Conservation (phyloP, 2,113 vertebrate species). For the Falco punctatus region DNA sequence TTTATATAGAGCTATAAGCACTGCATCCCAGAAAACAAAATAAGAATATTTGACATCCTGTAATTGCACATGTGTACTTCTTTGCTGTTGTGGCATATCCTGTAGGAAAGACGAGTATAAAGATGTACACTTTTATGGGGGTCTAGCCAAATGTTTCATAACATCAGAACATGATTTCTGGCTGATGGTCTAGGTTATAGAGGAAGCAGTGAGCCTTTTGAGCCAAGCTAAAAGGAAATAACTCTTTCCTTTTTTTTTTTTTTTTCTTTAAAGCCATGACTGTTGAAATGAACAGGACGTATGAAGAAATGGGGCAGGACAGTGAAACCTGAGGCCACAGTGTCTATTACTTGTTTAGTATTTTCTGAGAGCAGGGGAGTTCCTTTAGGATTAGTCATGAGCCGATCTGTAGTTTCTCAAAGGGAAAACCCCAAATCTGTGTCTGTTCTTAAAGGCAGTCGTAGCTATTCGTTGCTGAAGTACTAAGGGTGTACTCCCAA, state of each 20-base stretch:
- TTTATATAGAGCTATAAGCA: neutral
- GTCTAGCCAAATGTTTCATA: neutral
- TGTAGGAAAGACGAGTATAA: neutral
- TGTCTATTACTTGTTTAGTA: neutral
- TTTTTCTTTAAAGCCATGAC: neutral
- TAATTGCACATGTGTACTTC: neutral
- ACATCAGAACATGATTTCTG: neutral
- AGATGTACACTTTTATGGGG: neutral
- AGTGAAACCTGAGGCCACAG: neutral
- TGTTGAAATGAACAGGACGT: neutral
- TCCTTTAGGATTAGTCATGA: neutral
- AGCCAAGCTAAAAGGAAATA: slow-evolving; percentile 36
- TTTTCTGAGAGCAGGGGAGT: neutral
- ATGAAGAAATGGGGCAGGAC: neutral
- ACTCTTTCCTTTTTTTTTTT: neutral
- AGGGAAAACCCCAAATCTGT: neutral
- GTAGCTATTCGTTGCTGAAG: neutral
- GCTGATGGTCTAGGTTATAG: neutral
- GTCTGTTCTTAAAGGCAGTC: neutral
- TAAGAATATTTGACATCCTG: neutral
- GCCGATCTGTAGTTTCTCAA: neutral
- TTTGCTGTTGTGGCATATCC: neutral
- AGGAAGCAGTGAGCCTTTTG: neutral
- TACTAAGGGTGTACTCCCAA: neutral
- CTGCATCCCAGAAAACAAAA: neutral